These are phyloP conservation scores for Aspidapion aeneum DNA, from an alignment of 2,888 invertebrate genomes.

Conservation along the genomic window DNA sequence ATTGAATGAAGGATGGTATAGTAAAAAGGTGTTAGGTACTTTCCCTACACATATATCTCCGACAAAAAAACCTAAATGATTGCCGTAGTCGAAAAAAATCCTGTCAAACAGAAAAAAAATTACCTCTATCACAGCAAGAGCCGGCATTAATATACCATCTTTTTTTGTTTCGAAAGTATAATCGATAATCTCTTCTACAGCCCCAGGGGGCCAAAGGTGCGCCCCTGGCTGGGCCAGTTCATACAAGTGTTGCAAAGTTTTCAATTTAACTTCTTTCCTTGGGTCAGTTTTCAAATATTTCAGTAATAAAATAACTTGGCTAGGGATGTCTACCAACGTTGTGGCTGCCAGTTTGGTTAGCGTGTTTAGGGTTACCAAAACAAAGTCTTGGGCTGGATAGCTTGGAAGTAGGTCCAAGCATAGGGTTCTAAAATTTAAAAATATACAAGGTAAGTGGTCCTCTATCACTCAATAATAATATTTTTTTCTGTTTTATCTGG, in stretches of 20 bases:
- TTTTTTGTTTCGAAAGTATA: slow-evolving; percentile 41
- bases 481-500: too few species aligned
- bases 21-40: too few species aligned
- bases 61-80: too few species aligned
- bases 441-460: too few species aligned
- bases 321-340: slow-evolving; percentile 86
- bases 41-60: too few species aligned
- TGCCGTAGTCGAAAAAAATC: too few species aligned
- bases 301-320: slow-evolving; percentile 72
- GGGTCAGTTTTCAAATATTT: slow-evolving; percentile 66
- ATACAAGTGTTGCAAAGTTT: slow-evolving; percentile 63
- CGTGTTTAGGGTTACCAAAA: slow-evolving; percentile 78
- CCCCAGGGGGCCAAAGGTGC: slow-evolving; percentile 71
- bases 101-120: too few species aligned
- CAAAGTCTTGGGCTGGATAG: slow-evolving; percentile 78
- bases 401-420: slow-evolving; percentile 71
- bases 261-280: slow-evolving; percentile 64
- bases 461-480: too few species aligned
- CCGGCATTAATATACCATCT: slow-evolving; percentile 29
- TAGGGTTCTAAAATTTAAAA: slow-evolving; percentile 55
- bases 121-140: slow-evolving; percentile 24
- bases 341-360: slow-evolving; percentile 85
- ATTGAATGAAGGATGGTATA: too few species aligned
- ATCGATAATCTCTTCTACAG: slow-evolving; percentile 44
- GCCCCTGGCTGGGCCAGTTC: slow-evolving; percentile 70